These are phyloP conservation scores for Dusona sp. DNA, from an alignment of 2,888 invertebrate genomes.

Conservation along the genomic window DNA sequence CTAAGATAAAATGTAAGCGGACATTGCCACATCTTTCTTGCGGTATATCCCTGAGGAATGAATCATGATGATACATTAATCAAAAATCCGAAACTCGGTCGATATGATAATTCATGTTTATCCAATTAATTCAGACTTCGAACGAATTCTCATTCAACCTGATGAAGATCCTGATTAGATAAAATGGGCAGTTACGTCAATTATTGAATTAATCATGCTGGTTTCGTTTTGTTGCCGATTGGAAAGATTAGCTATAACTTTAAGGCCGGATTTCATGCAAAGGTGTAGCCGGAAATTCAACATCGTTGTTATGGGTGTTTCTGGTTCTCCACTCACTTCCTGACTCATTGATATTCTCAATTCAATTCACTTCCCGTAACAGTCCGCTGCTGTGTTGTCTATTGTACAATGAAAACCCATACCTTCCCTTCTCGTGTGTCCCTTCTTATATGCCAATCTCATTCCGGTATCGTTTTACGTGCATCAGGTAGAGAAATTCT, in stretches of 20 bases:
- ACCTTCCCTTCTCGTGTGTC: not conserved
- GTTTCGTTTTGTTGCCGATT: conserved; percentile 19
- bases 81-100: not conserved
- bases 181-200: not conserved
- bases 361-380: conserved; percentile 60
- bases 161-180: conserved; percentile 2
- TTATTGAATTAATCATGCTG: conserved; percentile 6
- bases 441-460: conserved; percentile 25
- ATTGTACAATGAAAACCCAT: conserved; percentile 36
- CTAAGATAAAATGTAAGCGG: not conserved
- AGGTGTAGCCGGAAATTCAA: conserved; percentile 42
- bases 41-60: not conserved
- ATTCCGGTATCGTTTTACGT: conserved; percentile 42
- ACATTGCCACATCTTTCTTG: not conserved
- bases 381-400: conserved; percentile 23
- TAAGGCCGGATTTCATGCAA: conserved; percentile 16
- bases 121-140: not conserved
- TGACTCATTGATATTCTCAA: conserved; percentile 61
- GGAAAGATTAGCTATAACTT: conserved; percentile 6
- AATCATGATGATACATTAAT: not conserved
- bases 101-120: not conserved
- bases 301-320: conserved; percentile 1
- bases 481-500: conserved; percentile 16
- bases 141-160: not conserved
- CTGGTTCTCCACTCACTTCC: conserved; percentile 38